Conservation (phyloP, 2,888 invertebrate species). For the Napeogenes inachia region DNA sequence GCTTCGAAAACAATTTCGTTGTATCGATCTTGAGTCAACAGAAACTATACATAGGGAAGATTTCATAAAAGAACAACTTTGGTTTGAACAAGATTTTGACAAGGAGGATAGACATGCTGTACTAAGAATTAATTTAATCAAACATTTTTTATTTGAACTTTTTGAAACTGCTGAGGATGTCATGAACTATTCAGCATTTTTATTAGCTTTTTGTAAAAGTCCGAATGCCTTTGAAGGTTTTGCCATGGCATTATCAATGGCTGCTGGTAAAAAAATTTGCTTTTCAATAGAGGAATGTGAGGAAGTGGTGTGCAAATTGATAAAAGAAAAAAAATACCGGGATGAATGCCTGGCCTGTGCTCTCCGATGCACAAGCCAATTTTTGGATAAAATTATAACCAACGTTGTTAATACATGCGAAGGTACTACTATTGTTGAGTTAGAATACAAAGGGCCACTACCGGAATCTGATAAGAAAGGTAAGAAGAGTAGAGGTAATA, state of each 20-base stretch:
- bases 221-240: constrained; percentile 74
- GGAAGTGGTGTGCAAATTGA: constrained; percentile 60
- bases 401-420: constrained; percentile 56
- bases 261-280: constrained; percentile 75
- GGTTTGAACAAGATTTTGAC: constrained; percentile 63
- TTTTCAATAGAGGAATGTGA: constrained; percentile 66
- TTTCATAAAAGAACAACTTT: constrained; percentile 50
- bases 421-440: constrained; percentile 55
- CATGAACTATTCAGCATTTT: constrained; percentile 80
- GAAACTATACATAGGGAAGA: constrained; percentile 57
- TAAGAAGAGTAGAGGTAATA: constrained; percentile 45
- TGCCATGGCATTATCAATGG: constrained; percentile 75
- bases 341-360: constrained; percentile 61
- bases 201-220: constrained; percentile 80
- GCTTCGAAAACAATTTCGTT: constrained; percentile 65
- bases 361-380: constrained; percentile 49
- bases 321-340: constrained; percentile 56
- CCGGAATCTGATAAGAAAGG: constrained; percentile 46
- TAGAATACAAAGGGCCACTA: constrained; percentile 46
- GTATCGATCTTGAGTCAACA: constrained; percentile 59
- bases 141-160: constrained; percentile 77
- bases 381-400: constrained; percentile 50
- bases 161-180: constrained; percentile 65
- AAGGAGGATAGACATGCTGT: constrained; percentile 40
- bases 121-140: constrained; percentile 60